Evolutionary conservation across 2,113 vertebrate species (phyloP), one percentile per base, ranked within the genome.

Genomic region (Paradoxurus hermaphroditus): DNA sequence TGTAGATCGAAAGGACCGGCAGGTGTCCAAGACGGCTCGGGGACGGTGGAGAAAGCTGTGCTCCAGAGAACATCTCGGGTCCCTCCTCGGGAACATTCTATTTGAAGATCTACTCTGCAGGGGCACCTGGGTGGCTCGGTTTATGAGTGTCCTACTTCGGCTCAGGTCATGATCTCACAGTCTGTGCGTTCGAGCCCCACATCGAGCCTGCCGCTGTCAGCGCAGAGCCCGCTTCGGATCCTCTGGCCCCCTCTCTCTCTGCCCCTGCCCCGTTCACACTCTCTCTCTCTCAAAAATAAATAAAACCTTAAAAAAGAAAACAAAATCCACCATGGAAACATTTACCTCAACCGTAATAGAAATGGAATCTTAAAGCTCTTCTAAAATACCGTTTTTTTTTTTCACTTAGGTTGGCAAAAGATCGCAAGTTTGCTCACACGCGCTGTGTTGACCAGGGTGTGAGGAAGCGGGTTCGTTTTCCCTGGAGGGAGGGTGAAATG

Each of bases 381-480:
- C 83, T 73, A 62, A 79, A 91, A 96, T 18, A 31, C 27, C 5
- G 5, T 5, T 73, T 79, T 79, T 46, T 44, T n/a, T 84, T 79
- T 79, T 46, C 51, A 21, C 68, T 59, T 51, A 46, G 63, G 59
- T 79, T 75, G 87, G 97, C 93, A 79, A 70, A 72, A 78, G 31
- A 3, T 70, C n/a, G 75, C 29, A 79, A 72, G 11, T 15, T 49
- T n/a, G 63, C n/a, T 65, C 73, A 62, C 63, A 29, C 12, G 25
- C 12, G 7, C 1, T 4, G 25, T 49, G 19, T 62, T 56, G 62
- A 62, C 31, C 27, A 14, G 25, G 12, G 19, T 44, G 8, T 10
- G 23, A 23, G 78, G 51, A 75, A 53, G 75, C 4, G 27, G 86
- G 44, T 12, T 68, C 81, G 39, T 44, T 62, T 56, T 72, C 23